Evolutionary conservation across 1,140 invertebrate species (phyloP).

Genomic region (Drosophila triauraria): DNA sequence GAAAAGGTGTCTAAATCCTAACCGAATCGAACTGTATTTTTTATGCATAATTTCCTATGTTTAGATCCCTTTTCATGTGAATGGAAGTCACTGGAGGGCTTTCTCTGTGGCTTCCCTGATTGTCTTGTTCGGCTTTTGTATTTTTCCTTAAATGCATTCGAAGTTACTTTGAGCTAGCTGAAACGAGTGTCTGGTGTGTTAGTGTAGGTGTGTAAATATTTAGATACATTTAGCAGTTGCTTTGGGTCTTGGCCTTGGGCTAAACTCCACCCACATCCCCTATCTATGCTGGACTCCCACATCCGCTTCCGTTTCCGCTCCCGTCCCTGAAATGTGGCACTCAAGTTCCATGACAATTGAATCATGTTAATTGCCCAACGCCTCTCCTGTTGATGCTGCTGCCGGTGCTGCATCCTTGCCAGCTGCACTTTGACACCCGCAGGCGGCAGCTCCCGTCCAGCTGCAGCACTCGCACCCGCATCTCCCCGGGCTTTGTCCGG

Average conservation of each 20-base stretch:
- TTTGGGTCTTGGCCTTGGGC: slow-evolving; percentile 68
- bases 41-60: not conserved
- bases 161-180: slow-evolving; percentile 80
- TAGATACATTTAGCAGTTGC: slow-evolving; percentile 75
- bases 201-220: slow-evolving; percentile 62
- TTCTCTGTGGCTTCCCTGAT: slow-evolving; percentile 9
- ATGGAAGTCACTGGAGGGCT: not conserved
- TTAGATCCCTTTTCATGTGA: not conserved
- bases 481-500: slow-evolving; percentile 25
- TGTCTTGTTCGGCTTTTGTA: slow-evolving; percentile 39
- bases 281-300: slow-evolving; percentile 45
- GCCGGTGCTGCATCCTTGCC: slow-evolving; percentile 44
- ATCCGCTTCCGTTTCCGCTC: slow-evolving; percentile 6
- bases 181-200: slow-evolving; percentile 57
- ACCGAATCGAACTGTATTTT: too few relatives aligned
- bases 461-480: slow-evolving; percentile 44
- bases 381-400: slow-evolving; percentile 56
- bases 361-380: slow-evolving; percentile 81
- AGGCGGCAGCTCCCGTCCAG: slow-evolving; percentile 32
- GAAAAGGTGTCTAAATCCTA: not conserved
- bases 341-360: slow-evolving; percentile 77
- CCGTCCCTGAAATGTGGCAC: slow-evolving; percentile 74
- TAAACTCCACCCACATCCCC: slow-evolving; percentile 45
- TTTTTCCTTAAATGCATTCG: slow-evolving; percentile 67
- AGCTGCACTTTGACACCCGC: slow-evolving; percentile 51